phyloP scores from a whole-genome alignment of 53 echinoderm and acorn worm genomes.

The Stichopus horrens region DNA sequence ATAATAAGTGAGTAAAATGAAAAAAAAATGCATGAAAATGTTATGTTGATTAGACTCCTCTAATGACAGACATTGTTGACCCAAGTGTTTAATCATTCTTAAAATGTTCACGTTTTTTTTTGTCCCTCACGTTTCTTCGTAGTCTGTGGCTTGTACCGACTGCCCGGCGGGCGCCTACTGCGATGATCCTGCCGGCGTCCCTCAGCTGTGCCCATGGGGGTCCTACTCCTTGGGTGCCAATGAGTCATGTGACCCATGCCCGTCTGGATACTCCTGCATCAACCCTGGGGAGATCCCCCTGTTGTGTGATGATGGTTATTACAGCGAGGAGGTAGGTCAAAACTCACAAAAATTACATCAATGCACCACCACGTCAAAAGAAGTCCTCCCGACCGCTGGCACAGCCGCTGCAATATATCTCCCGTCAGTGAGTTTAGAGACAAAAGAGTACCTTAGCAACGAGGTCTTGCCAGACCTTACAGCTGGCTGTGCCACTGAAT shows the following conservation, averaged over 20 bases:
- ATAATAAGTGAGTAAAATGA: too few relatives aligned
- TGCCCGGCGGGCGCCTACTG: slow-evolving; percentile 94
- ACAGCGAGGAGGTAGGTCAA: slow-evolving; percentile 76
- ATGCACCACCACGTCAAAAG: not conserved
- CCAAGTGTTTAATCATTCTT: not conserved
- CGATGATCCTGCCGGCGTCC: slow-evolving; percentile 66
- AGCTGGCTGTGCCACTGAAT: too few relatives aligned
- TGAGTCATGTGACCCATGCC: slow-evolving; percentile 78
- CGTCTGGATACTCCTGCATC: slow-evolving; percentile 85
- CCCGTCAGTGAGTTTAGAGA: too few relatives aligned
- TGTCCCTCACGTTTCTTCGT: not conserved
- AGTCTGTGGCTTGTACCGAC: slow-evolving; percentile 73
- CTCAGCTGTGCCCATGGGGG: slow-evolving; percentile 79
- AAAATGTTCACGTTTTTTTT: not conserved
- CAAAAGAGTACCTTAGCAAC: too few relatives aligned
- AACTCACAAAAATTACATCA: not conserved
- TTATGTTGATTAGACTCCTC: too few relatives aligned
- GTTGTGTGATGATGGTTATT: slow-evolving; percentile 76
- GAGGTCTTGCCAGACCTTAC: too few relatives aligned
- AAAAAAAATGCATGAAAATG: too few relatives aligned
- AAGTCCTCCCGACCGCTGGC: too few relatives aligned
- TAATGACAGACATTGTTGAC: not conserved
- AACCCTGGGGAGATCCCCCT: slow-evolving; percentile 81
- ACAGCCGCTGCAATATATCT: too few relatives aligned
- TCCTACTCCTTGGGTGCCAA: slow-evolving; percentile 75